Percentiles rank a stretch among this genome's conserved stretches.
Evolutionary conservation across 2,797 vertebrate species (phyloP).

Genomic region (Neopelma chrysocephalum): DNA sequence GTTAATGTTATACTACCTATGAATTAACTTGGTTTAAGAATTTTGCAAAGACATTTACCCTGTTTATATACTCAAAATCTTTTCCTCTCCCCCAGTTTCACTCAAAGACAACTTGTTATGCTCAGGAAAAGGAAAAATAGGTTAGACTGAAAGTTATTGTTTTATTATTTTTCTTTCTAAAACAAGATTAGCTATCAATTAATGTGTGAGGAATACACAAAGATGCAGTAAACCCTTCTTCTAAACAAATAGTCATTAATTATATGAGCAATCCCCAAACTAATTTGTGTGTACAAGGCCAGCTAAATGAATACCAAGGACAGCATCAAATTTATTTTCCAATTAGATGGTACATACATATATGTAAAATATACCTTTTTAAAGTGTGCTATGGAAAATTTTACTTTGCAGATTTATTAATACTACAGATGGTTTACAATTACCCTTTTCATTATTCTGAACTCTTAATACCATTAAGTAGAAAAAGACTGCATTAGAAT

Average conservation of each 20-base stretch:
- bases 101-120: background rate
- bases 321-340: background rate
- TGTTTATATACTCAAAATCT: background rate
- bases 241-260: background rate
- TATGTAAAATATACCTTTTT: background rate
- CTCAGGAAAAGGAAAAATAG: background rate
- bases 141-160: background rate
- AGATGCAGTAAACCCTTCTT: background rate
- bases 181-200: background rate
- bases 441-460: background rate
- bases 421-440: background rate
- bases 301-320: background rate
- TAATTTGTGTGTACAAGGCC: background rate
- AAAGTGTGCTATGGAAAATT: background rate
- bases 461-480: background rate
- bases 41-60: background rate
- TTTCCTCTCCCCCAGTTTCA: background rate
- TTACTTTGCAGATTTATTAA: background rate
- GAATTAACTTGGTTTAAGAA: background rate
- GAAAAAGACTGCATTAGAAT: background rate
- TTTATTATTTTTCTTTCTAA: background rate
- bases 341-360: background rate
- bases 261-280: background rate
- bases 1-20: background rate
- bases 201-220: background rate